These are phyloP conservation scores for Apodemia mormo DNA, from an alignment of 2,888 invertebrate species.

Conservation along the genomic window DNA sequence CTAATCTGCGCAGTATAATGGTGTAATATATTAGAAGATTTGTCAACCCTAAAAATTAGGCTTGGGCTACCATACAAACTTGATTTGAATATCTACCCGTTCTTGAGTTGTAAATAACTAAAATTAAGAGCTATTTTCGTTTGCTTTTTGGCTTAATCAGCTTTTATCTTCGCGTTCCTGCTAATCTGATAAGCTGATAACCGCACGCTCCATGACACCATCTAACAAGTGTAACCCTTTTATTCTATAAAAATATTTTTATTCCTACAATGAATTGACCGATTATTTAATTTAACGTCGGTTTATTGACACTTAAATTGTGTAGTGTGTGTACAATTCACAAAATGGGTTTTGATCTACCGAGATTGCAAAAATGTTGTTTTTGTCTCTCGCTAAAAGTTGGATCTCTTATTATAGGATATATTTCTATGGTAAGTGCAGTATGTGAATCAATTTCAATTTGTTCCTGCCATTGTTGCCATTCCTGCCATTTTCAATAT, in stretches of 20 bases:
- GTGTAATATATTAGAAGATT: not conserved
- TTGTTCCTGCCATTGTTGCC: too few species aligned
- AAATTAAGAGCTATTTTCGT: not conserved
- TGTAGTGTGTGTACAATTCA: not conserved
- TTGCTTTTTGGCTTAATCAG: not conserved
- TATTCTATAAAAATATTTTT: conserved; percentile 4
- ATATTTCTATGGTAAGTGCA: conserved; percentile 61
- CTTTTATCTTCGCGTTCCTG: not conserved
- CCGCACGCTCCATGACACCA: not conserved
- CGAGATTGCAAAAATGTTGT: conserved; percentile 58
- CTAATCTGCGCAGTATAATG: not conserved
- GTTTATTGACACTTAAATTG: not conserved
- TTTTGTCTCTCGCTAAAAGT: conserved; percentile 59
- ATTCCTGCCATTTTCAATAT: too few species aligned
- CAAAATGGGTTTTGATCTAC: conserved; percentile 46
- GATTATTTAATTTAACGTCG: not conserved
- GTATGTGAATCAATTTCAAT: too few species aligned
- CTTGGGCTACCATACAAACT: too few species aligned
- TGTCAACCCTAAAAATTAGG: too few species aligned
- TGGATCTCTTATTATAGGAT: conserved; percentile 65
- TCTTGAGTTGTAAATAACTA: not conserved
- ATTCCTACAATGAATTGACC: not conserved
- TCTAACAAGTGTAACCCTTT: not conserved
- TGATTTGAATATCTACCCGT: too few species aligned
- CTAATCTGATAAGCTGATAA: conserved; percentile 7